Base-by-base conservation (phyloP, 2,888 invertebrate genomes). In the Halictus ligatus region DNA sequence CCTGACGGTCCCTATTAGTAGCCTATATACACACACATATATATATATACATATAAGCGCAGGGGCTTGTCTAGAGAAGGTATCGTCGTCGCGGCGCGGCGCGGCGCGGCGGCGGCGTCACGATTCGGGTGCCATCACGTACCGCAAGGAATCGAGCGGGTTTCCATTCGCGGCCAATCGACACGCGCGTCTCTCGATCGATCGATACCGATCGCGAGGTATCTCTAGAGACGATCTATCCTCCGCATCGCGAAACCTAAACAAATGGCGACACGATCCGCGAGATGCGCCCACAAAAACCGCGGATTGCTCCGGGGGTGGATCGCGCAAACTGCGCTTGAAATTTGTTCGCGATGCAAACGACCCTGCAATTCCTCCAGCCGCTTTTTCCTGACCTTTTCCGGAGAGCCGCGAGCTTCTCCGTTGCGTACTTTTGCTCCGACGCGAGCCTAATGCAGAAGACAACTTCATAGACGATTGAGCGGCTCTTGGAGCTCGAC, bases 41-140 rank as follows among this genome's bases (percentile, higher is more conserved):
- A 69, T 46, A 79, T 60, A 84, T 46, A 79, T 60, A 84, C 71
- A 81, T 86, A 74, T 40, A 69, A 43, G 71, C 58, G 60, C 67
- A 76, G 25, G 46, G 83, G 79, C 82, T 83, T 78, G 86, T 81
- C 80, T 80, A 83, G 64, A 80, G 72, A 74, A 75, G 76, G 83
- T 43, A 60, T 58, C 18, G 60, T 29, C 18, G 64, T 5, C 80
- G 80, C 35, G 35, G 35, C 29, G 29, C 29, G 35, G 35, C 29
- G 29, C 29, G 29, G 29, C 35, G 35, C 35, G 35, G 81, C 83
- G 86, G 29, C 21, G 81, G 81, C 83, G 86, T 89, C 89, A 82
- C 90, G 92, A 92, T 94, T 93, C 83, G 93, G 93, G 91, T 93
- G 92, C 93, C 92, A 88, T 93, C 93, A 93, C 93, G 93, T 93